phyloP scores from a whole-genome alignment of 2,797 vertebrate genomes.

The Periophthalmus magnuspinnatus region DNA sequence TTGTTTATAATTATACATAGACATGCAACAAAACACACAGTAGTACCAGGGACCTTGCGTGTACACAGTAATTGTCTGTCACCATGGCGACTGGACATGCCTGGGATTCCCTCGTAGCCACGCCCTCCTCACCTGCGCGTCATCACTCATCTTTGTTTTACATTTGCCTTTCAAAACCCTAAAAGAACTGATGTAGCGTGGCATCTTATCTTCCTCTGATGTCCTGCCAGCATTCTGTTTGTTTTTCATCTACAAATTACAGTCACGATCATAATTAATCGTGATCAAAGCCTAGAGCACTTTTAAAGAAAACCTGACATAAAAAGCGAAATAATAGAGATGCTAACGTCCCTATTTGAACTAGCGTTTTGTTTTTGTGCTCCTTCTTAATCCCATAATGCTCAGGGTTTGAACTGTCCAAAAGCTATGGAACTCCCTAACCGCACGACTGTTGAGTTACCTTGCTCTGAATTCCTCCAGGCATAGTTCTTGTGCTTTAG shows the following conservation, averaged over 20 bases:
- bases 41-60: conserved; percentile 24
- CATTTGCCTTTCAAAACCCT: conserved; percentile 45
- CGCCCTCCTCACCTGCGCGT: conserved; percentile 54
- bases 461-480: conserved; percentile 47
- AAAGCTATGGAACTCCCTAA: conserved; percentile 36
- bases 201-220: conserved; percentile 73
- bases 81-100: conserved; percentile 1
- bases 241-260: conserved; percentile 33
- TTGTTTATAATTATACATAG: conserved; percentile 9
- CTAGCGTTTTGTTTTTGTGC: conserved; percentile 42
- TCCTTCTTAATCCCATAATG: conserved; percentile 55
- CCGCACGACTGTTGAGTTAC: conserved; percentile 58
- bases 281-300: conserved; percentile 64
- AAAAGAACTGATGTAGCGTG: conserved; percentile 16
- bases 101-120: conserved; percentile 28
- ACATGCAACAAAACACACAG: neutral
- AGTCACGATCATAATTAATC: conserved; percentile 31
- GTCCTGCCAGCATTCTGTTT: conserved; percentile 70
- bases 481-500: conserved; percentile 23
- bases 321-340: conserved; percentile 53
- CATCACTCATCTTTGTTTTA: conserved; percentile 49
- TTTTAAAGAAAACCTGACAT: conserved; percentile 41
- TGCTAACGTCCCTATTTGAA: conserved; percentile 24
- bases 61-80: conserved; percentile 43
- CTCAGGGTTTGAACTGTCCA: conserved; percentile 33